phyloP scores from a whole-genome alignment of 92 coral and sea anemone genomes.

The Heliopora coerulea region DNA sequence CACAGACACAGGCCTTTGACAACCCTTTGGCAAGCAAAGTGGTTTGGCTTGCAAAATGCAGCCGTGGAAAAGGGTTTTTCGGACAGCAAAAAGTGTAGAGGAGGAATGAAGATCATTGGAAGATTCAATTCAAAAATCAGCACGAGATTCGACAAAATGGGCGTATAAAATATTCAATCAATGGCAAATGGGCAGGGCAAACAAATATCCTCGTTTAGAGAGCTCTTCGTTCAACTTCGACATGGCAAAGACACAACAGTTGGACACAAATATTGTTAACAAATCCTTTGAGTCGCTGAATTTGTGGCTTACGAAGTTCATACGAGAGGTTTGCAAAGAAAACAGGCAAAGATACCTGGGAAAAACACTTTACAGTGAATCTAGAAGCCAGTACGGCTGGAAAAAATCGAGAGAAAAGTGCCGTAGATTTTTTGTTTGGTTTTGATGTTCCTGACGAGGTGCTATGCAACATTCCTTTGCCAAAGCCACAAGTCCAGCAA shows the following conservation, averaged over 20 bases:
- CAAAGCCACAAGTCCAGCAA: conserved; percentile 3
- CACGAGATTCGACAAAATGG: no score
- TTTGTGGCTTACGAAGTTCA: conserved; percentile 43
- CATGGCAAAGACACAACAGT: conserved; percentile 34
- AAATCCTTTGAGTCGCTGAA: conserved; percentile 16
- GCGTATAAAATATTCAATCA: conserved; percentile 1
- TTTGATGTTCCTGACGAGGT: conserved; percentile 43
- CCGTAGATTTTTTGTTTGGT: conserved; percentile 10
- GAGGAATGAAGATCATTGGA: no score
- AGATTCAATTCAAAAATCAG: no score
- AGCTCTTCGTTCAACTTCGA: conserved; percentile 44
- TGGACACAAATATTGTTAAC: conserved; percentile 33
- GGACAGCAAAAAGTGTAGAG: no score
- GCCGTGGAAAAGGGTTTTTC: no score
- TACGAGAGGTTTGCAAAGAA: conserved; percentile 47
- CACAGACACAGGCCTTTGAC: no score
- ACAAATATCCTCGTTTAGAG: conserved; percentile 48
- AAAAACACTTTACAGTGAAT: conserved; percentile 43
- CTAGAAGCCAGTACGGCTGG: conserved; percentile 1
- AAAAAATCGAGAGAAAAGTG: conserved; percentile 8
- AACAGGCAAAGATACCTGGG: conserved; percentile 55
- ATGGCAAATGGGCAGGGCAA: no score
- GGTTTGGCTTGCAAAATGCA: no score
- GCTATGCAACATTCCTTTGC: conserved; percentile 36
- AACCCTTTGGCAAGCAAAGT: no score